Evolutionary conservation across 2,113 vertebrate species (phyloP).

Genomic region (Oncorhynchus kisutch): DNA sequence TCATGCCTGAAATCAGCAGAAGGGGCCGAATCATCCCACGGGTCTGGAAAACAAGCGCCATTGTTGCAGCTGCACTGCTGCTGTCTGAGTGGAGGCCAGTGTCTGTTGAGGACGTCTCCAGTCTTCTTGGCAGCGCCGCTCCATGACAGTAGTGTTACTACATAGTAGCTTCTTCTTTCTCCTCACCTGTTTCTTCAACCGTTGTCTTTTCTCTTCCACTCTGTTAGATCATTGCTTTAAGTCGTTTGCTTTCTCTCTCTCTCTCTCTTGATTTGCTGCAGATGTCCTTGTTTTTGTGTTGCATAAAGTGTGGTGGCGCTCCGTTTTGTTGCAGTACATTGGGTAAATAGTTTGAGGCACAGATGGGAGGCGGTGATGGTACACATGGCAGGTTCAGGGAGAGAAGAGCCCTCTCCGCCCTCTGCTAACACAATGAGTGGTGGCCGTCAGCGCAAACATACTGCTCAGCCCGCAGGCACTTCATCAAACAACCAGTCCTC

Average conservation of each 20-base stretch:
- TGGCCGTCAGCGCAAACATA: not conserved
- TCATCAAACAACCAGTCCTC: not conserved
- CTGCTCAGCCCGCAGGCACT: not conserved
- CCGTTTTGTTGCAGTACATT: constrained; percentile 20
- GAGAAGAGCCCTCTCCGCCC: constrained; percentile 24
- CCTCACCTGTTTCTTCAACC: constrained; percentile 31
- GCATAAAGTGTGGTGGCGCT: constrained; percentile 36
- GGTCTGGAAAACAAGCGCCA: not conserved
- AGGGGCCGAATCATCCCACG: not conserved
- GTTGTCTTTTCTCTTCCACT: constrained; percentile 29
- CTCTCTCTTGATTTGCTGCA: not conserved
- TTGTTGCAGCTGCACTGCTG: not conserved
- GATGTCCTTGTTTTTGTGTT: constrained; percentile 31
- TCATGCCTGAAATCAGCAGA: not conserved
- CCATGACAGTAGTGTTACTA: not conserved
- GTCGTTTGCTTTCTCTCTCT: constrained; percentile 18
- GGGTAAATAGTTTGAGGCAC: constrained; percentile 55
- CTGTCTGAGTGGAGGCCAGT: not conserved
- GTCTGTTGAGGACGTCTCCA: constrained; percentile 3
- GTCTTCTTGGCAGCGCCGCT: too few species aligned
- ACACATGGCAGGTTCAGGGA: constrained; percentile 51
- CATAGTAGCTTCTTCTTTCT: constrained; percentile 13
- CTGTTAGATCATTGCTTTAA: not conserved
- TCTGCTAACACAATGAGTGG: not conserved
- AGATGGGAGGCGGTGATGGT: constrained; percentile 53